Percentiles rank a stretch among this genome's conserved stretches.
These are phyloP conservation scores for Agriopis marginaria DNA, from an alignment of 2,888 invertebrate genomes.

Conservation along the genomic window DNA sequence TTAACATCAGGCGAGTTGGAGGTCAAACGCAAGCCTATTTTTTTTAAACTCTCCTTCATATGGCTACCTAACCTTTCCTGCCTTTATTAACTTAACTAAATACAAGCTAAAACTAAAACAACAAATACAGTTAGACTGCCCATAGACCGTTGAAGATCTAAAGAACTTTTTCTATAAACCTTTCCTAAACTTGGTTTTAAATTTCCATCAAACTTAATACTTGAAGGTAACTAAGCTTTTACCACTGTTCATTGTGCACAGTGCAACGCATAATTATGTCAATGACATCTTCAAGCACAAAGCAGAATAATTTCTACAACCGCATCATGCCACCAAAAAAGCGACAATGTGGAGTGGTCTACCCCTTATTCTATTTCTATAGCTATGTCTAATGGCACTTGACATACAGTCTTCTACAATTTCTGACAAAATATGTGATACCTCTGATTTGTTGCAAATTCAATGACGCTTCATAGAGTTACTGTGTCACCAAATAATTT, in stretches of 20 bases:
- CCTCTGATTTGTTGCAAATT: neutral
- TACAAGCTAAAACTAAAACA: no score
- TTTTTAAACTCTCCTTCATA: no score
- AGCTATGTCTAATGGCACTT: conserved; percentile 9
- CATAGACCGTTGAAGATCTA: no score
- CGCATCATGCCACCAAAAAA: neutral
- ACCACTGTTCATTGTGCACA: conserved; percentile 4
- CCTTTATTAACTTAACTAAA: no score
- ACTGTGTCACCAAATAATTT: no score
- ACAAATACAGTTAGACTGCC: no score
- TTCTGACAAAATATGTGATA: neutral
- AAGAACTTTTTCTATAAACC: no score
- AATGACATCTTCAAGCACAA: conserved; percentile 18
- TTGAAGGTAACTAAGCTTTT: neutral
- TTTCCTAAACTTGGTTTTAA: no score
- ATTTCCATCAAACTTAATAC: neutral
- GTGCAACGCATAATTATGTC: conserved; percentile 13
- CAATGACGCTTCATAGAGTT: neutral
- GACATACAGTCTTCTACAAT: neutral
- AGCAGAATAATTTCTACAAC: conserved; percentile 2
- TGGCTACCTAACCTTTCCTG: no score
- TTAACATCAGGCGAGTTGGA: no score
- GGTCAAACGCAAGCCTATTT: no score
- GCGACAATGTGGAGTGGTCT: conserved; percentile 9
- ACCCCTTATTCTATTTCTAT: neutral